Evolutionary conservation across 2,888 invertebrate species (phyloP), one percentile per base, ranked within the genome.

Genomic region (Colletes collaris): DNA sequence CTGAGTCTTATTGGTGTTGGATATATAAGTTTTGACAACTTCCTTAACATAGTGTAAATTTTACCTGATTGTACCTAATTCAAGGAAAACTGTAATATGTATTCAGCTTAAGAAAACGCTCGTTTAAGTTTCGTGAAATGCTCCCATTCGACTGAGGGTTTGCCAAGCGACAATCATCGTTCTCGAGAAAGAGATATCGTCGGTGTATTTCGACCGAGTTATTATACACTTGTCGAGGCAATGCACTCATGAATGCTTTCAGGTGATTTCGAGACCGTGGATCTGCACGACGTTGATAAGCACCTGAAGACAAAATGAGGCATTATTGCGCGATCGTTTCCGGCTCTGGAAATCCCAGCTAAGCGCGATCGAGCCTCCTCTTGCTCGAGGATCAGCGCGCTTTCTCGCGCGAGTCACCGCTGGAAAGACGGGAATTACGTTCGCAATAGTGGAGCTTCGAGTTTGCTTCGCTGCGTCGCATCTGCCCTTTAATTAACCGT

Each of bases 241-340:
- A 60, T 56, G 70, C 16, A 63, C 62, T 40, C 67, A 67, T 56
- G 69, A 64, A 49, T 59, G 78, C 73, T 81, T 76, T 79, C 74
- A 69, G 64, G 37, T 56, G 66, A 64, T 46, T 68, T 60, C 40
- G 53, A 72, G 66, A 74, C 76, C 37, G 58, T 8, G 83, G 58
- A 76, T 73, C 84, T 86, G 84, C 60, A 46, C 66, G 55, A 59
- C 66, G 79, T 63, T 81, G 86, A 86, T 86, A 86, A 86, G 86
- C 80, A 73, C 70, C 35, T 62, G 77, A 52, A 74, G 78, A 84
- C 74, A 84, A 82, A 86, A 86, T 76, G 80, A 49, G 75, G 71
- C 76, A 78, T 84, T 86, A 86, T 86, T 82, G 77, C 62, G 55
- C 71, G 77, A 85, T 85, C 78, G 69, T 81, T 81, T 83, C 83